These are phyloP conservation scores for Limonius californicus DNA, from an alignment of 1,140 invertebrate genomes.

Conservation along the genomic window DNA sequence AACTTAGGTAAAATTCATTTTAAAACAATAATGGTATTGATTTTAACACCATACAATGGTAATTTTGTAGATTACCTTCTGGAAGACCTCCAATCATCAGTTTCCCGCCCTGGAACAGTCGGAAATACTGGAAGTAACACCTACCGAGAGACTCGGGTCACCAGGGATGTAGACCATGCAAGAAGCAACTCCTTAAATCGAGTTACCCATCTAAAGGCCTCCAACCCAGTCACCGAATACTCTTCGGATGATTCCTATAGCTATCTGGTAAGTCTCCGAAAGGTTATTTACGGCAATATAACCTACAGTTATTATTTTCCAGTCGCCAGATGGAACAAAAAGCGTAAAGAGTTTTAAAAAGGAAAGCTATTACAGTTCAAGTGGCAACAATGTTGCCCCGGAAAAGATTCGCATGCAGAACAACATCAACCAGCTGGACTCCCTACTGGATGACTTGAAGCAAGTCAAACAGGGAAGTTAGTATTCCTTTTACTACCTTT, in stretches of 20 bases:
- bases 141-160: constrained; percentile 27
- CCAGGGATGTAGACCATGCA: constrained; percentile 22
- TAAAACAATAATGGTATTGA: too few species aligned
- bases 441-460: constrained; percentile 52
- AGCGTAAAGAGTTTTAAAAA: constrained; percentile 40
- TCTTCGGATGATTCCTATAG: constrained; percentile 42
- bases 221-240: constrained; percentile 43
- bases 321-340: constrained; percentile 38
- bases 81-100: constrained; percentile 45
- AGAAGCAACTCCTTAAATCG: constrained; percentile 38
- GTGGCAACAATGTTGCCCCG: constrained; percentile 29
- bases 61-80: constrained; percentile 39
- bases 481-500: background rate
- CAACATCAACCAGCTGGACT: constrained; percentile 54
- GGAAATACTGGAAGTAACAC: constrained; percentile 22
- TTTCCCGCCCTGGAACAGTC: constrained; percentile 34
- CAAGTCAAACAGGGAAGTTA: constrained; percentile 42
- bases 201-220: constrained; percentile 34
- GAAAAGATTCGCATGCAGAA: constrained; percentile 45
- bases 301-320: background rate
- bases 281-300: background rate
- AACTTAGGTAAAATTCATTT: constrained; percentile 43
- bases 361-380: constrained; percentile 41
- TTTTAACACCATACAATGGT: too few species aligned
- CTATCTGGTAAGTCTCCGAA: constrained; percentile 38